These are phyloP conservation scores for Parazoanthus swiftii DNA, from an alignment of 92 coral and sea anemone genomes.

Conservation along the genomic window DNA sequence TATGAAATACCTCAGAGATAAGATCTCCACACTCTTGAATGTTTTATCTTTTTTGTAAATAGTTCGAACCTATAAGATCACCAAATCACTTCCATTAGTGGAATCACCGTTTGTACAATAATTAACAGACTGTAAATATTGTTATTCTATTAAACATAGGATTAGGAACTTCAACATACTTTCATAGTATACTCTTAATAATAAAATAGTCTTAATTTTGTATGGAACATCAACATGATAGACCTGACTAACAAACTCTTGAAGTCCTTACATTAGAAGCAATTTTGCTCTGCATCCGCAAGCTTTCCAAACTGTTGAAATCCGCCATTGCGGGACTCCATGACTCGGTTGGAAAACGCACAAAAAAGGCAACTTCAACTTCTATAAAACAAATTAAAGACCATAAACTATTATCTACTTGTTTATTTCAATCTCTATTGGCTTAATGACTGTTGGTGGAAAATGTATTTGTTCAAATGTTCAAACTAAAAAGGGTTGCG, in stretches of 20 bases:
- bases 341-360: slow-evolving; percentile 5
- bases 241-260: not conserved
- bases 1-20: slow-evolving; percentile 29
- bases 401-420: not conserved
- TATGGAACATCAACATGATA: not conserved
- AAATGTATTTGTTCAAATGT: no score
- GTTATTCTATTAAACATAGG: not conserved
- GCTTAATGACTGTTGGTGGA: no score
- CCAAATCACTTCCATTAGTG: no score
- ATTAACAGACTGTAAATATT: no score
- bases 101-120: not conserved
- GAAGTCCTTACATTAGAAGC: slow-evolving; percentile 10
- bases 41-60: slow-evolving; percentile 26
- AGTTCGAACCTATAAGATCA: not conserved
- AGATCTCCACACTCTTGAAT: slow-evolving; percentile 21
- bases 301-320: slow-evolving; percentile 3
- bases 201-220: no score
- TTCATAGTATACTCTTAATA: no score
- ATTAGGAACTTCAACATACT: not conserved
- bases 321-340: slow-evolving; percentile 19
- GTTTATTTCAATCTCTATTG: no score
- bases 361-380: slow-evolving; percentile 32
- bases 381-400: not conserved
- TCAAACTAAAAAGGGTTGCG: no score
- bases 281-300: slow-evolving; percentile 10